Evolutionary conservation across 2,113 vertebrate species (phyloP), one percentile per base, ranked within the genome.

Genomic region (Tachycineta bicolor): DNA sequence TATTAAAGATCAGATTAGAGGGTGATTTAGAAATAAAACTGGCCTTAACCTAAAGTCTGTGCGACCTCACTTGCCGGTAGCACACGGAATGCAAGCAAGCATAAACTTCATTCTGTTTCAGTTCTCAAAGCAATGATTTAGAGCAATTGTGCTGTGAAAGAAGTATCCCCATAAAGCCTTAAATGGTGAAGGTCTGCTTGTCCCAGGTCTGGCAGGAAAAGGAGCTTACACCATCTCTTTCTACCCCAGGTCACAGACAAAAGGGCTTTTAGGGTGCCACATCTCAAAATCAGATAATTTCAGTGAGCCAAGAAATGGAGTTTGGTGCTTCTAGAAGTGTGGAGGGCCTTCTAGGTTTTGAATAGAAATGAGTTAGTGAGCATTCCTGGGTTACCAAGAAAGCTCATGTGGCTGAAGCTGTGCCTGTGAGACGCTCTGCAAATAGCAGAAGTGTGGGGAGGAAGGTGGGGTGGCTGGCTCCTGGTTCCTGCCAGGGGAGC

Each of bases 391-490:
- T 12, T 28, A 1, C 26, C 17, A 2, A 21, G 53, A 14, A 50
- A 64, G n/a, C 15, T 87, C 6, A 0, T 0, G 52, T 5, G 53
- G 56, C 63, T 80, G 19, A 34, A 39, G 34, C 0, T 1, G 2
- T 62, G 74, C 49, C 33, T 46, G 49, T 33, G 63, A 44, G 67
- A 29, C 19, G 50, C 25, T 58, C 37, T 53, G 34, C 63, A 46
- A 17, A 4, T 24, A 59, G 70, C 21, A 74, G 18, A 2, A 0
- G 0, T 18, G 19, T 25, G 44, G 24, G 49, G 39, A 64, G 28
- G 23, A 65, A 22, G 11, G 11, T 12, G 33, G n/a, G 22, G 2
- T 4, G 6, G 19, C 69, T 14, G 24, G 4, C 4, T 65, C 41
- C 70, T 86, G 53, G 5, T 6, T 44, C 41, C 69, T 91, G 7